Base-by-base conservation (phyloP, 1,140 invertebrate species). In the Heterodera carotae region DNA sequence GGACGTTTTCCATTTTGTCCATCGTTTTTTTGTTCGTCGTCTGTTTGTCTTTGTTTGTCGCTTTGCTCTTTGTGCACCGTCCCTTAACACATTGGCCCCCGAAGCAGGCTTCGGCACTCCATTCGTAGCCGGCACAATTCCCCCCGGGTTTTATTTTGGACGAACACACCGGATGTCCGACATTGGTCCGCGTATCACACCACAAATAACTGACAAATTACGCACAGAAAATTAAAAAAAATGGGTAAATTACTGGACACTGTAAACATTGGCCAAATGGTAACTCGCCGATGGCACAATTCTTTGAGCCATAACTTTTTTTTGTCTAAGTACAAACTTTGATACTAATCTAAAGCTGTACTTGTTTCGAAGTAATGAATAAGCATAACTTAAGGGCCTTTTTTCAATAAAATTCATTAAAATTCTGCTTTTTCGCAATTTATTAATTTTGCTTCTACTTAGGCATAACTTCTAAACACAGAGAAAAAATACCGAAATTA, bases 121-220 rank as follows among this genome's bases (percentile, higher is more conserved):
- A 81, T 33, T 86, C 86, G 72, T 87, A 86, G 27, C 86, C 84
- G 31, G 75, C 78, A 68, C 85, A 86, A 60, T 81, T 80, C 36
- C 85, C 85, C 59, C 75, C 72, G 1, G 67, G 48, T 27, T 84
- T 84, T n/a, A 88, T 77, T 66, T 87, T 86, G 2, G 85, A 68
- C 8, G 84, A 78, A 60, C 85, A 86, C 29, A 86, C 82, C 22
- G 85, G 66, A 66, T 83, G 34, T 2, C 33, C 70, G 36, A 48
- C 39, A 27, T 66, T 43, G 15, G 78, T 80, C n/a, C 76, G 66
- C 22, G 81, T 84, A 64, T 86, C 85, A 64, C 85, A 86, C 79
- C 85, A 86, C 15, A 86, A 82, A 70, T 80, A 86, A 25, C 81
- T 81, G 29, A 78, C 85, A 75, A 59, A 5, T 39, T 59, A n/a